Base-by-base conservation (phyloP, 2,888 invertebrate genomes). In the Frankliniella intonsa region DNA sequence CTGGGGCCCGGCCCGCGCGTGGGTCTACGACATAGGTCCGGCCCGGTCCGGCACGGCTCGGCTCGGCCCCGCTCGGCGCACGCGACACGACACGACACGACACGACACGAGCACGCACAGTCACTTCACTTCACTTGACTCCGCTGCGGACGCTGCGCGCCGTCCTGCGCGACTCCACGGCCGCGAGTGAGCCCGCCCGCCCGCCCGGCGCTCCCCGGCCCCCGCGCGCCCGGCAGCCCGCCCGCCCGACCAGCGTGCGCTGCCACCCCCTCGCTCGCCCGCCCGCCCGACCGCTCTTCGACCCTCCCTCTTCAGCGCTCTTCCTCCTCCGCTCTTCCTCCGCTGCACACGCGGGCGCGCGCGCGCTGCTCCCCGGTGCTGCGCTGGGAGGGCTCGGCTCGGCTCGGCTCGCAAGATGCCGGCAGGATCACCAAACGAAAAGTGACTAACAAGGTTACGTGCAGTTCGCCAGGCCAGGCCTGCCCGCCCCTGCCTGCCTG, bases 381-480 rank as follows among this genome's bases (percentile, higher is more conserved):
- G 69, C 69, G 22, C 69, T 65, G 9, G 69, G 22, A 22, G 69
- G 22, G 55, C 55, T n/a, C 55, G 55, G 55, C 12, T 12, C 55
- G 10, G 51, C 10, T 51, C 10, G 81, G 27, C n/a, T 62, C 83
- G 84, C 84, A 83, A 83, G 83, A 84, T 85, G 85, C 85, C 90
- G 90, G 90, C 90, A 90, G 89, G 88, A 90, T 90, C 89, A 89
- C 89, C 90, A 90, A 90, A 89, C 90, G 90, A 88, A 90, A 90
- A 90, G 90, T 90, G 90, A 91, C 91, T 91, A 91, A 91, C 91
- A 90, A 90, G 90, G 90, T 91, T 91, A 91, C 89, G 89, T 83
- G 83, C 83, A 84, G 81, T 62, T 82, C 84, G 84, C 85, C 84
- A 85, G 85, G 83, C 82, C 81, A 82, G 82, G 84, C 84, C 84